Evolutionary conservation across 2,888 invertebrate genomes (phyloP), one percentile per base, ranked within the genome.

Genomic region (Eupeodes luniger): DNA sequence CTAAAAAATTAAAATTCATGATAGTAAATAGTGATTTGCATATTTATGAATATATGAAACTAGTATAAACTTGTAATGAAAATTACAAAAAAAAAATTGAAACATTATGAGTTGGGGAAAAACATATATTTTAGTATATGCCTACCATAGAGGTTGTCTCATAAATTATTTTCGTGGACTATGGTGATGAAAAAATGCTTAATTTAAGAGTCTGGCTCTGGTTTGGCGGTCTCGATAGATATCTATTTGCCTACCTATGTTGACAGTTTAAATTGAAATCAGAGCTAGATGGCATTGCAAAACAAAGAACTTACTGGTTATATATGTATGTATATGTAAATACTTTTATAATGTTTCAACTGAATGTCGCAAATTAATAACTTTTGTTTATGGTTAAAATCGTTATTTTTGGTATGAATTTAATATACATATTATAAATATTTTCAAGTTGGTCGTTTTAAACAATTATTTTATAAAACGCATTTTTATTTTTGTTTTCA

Each of bases 1-100:
- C 47, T 72, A 72, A 72, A 55, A 72, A 72, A 72, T 72, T 72
- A 72, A 72, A 72, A 72, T 72, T 72, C 72, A 59, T 72, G 72
- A 72, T 72, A 72, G 72, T 72, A 72, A 72, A 72, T 72, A 59
- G 72, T 59, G 72, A 72, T 72, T 72, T 72, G 72, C 72, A 72
- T 72, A 72, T 72, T 72, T 72, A 72, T 72, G 72, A 72, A 72
- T 72, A 72, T 55, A 36, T 34, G 51, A 55, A 47, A 44, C n/a
- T 59, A 72, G 72, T 47, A 55, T 55, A 55, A 70, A 55, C 40
- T 55, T 70, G 70, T 72, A 72, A 47, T 55, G 55, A 55, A 70
- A 70, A 70, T 70, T 70, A 9, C 19, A 55, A 70, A 70, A 70
- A 70, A 70, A n/a, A 40, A n/a, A 55, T 27, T 9, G 40, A 53